These are phyloP conservation scores for Ectropis crepuscularia DNA, from an alignment of 2,888 invertebrate genomes.

Conservation along the genomic window DNA sequence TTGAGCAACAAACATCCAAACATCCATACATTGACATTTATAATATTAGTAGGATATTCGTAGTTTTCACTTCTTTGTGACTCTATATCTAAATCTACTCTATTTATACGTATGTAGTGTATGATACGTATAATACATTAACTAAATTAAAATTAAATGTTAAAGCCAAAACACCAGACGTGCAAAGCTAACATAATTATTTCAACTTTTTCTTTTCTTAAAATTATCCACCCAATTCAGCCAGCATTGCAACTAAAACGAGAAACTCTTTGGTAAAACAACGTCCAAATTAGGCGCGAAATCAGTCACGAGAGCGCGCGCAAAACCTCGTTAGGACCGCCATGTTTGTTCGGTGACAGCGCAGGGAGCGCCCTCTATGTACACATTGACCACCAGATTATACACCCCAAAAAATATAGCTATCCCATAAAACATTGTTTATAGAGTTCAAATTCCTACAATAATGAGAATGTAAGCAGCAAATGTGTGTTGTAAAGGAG, in stretches of 20 bases:
- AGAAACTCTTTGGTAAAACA: constrained; percentile 50
- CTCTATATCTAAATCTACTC: too few species aligned
- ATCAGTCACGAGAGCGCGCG: constrained; percentile 79
- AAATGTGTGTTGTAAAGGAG: constrained; percentile 63
- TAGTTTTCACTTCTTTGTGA: too few species aligned
- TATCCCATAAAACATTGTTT: constrained; percentile 34
- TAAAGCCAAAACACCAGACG: too few species aligned
- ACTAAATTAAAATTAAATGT: too few species aligned
- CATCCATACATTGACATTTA: too few species aligned
- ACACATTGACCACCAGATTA: constrained; percentile 65
- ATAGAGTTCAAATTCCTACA: constrained; percentile 51
- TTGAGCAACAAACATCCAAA: too few species aligned
- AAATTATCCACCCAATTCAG: constrained; percentile 29
- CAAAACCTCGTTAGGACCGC: constrained; percentile 81
- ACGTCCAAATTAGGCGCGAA: constrained; percentile 82
- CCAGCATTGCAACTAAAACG: constrained; percentile 29
- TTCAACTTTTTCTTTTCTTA: constrained; percentile 8
- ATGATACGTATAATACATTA: too few species aligned
- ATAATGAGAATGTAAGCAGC: constrained; percentile 37
- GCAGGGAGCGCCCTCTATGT: constrained; percentile 82
- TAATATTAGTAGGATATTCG: too few species aligned
- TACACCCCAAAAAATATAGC: constrained; percentile 23
- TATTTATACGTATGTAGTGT: too few species aligned
- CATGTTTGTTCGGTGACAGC: constrained; percentile 82
- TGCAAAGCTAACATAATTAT: too few species aligned